Conservation (phyloP, 1,140 invertebrate genomes). For the Melitaea cinxia region DNA sequence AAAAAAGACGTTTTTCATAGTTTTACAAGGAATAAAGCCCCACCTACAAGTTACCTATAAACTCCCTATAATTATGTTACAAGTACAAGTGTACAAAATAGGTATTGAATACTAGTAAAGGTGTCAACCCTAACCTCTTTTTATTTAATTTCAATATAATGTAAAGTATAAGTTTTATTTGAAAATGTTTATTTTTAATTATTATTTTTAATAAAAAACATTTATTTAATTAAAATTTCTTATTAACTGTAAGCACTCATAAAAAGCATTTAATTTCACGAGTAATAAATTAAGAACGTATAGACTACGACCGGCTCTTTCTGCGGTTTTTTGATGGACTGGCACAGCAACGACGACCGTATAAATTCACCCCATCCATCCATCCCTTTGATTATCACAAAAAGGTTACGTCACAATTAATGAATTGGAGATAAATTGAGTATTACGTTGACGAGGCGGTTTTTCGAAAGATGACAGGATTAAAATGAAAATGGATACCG, state of each 20-base stretch:
- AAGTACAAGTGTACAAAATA: too few species aligned
- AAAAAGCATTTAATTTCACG: background rate
- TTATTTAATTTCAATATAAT: too few species aligned
- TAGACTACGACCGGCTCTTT: slow-evolving; percentile 5
- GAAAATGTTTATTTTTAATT: too few species aligned
- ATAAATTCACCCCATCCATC: slow-evolving; percentile 39
- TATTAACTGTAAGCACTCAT: background rate
- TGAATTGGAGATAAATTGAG: slow-evolving; percentile 42
- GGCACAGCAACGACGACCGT: slow-evolving; percentile 14
- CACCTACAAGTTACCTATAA: too few species aligned
- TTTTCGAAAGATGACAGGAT: slow-evolving; percentile 26
- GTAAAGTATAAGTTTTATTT: too few species aligned
- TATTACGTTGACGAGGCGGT: slow-evolving; percentile 32
- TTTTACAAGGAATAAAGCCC: too few species aligned
- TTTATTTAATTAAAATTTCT: too few species aligned
- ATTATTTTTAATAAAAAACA: too few species aligned
- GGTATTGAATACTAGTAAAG: too few species aligned
- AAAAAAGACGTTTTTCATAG: too few species aligned
- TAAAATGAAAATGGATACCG: background rate
- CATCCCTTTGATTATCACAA: slow-evolving; percentile 39
- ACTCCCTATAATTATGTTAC: too few species aligned
- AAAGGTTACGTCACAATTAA: slow-evolving; percentile 39
- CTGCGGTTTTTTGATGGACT: slow-evolving; percentile 34
- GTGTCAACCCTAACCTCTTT: too few species aligned
- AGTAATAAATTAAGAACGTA: slow-evolving; percentile 13